Percentiles rank a stretch among this genome's conserved stretches.
These are phyloP conservation scores for Lepidochrysops patricia DNA, from an alignment of 2,888 invertebrate species.

Conservation along the genomic window DNA sequence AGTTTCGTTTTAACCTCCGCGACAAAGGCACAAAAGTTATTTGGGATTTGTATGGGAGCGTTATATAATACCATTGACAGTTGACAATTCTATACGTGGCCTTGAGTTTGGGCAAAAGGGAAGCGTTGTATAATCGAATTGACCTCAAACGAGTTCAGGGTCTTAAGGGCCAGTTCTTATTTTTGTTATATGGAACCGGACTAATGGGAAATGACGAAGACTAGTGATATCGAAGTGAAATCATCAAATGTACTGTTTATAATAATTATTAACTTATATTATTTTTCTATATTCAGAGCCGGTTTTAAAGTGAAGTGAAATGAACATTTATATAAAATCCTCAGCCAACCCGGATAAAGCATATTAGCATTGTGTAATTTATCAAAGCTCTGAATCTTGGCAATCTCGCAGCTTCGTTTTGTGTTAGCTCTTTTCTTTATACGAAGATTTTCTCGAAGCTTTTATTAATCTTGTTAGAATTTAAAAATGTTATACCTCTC, in stretches of 20 bases:
- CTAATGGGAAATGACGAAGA: background rate
- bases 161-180: constrained; percentile 41
- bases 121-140: constrained; percentile 52
- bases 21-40: background rate
- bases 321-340: background rate
- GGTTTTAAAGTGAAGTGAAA: background rate
- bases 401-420: background rate
- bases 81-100: constrained; percentile 47
- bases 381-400: background rate
- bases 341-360: background rate
- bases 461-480: background rate
- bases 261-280: no score
- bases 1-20: background rate
- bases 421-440: background rate
- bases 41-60: constrained; percentile 14
- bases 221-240: no score
- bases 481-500: no score
- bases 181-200: background rate
- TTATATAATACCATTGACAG: constrained; percentile 48
- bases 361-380: background rate
- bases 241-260: no score
- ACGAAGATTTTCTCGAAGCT: background rate
- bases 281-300: background rate
- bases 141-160: constrained; percentile 65
- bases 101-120: constrained; percentile 56